Conservation (phyloP, 1,140 invertebrate species). For the Cotesia typhae region DNA sequence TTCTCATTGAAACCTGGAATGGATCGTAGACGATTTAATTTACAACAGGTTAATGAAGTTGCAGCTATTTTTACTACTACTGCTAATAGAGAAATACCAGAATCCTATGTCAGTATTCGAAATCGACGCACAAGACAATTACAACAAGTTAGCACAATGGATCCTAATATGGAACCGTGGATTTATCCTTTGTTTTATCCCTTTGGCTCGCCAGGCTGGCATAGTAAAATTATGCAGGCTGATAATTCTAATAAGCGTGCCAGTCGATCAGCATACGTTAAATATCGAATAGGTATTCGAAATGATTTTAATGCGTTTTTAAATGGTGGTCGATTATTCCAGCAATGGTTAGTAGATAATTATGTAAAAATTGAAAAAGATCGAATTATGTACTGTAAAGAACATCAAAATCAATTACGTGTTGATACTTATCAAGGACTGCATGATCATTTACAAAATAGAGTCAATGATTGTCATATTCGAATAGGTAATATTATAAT, state of each 20-base stretch:
- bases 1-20: slow-evolving; percentile 7
- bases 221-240: neutral
- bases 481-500: slow-evolving; percentile 16
- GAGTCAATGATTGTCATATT: neutral
- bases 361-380: slow-evolving; percentile 20
- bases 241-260: neutral
- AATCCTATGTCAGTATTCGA: slow-evolving; percentile 19
- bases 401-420: slow-evolving; percentile 1
- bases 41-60: slow-evolving; percentile 26
- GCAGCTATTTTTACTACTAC: slow-evolving; percentile 21
- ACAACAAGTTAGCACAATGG: neutral
- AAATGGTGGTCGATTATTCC: neutral
- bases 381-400: neutral
- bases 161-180: slow-evolving; percentile 25
- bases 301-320: neutral
- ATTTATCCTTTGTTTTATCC: slow-evolving; percentile 30
- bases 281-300: slow-evolving; percentile 26
- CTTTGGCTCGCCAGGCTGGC: slow-evolving; percentile 4
- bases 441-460: slow-evolving; percentile 10
- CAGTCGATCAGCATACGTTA: slow-evolving; percentile 15
- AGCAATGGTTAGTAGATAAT: slow-evolving; percentile 2
- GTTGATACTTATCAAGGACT: slow-evolving; percentile 17
- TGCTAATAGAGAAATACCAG: slow-evolving; percentile 20
- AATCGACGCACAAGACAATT: slow-evolving; percentile 18
- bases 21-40: slow-evolving; percentile 18